phyloP scores from a whole-genome alignment of 1,140 invertebrate species.

The Trichogramma pretiosum region DNA sequence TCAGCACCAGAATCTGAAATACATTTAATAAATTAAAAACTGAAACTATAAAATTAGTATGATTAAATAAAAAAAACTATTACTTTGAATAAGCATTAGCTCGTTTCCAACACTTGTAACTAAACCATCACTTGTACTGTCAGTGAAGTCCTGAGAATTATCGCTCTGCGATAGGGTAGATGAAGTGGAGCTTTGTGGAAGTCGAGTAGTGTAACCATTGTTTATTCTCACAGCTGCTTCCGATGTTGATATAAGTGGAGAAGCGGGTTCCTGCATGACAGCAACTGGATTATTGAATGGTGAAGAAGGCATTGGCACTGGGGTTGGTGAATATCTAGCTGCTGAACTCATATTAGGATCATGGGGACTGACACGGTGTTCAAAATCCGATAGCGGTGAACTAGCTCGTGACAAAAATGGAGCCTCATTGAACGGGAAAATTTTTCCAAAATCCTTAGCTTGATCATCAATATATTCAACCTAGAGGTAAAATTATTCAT shows the following conservation, averaged over 20 bases:
- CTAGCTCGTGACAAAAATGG: slow-evolving; percentile 40
- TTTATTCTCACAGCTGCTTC: slow-evolving; percentile 28
- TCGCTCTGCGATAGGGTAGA: slow-evolving; percentile 29
- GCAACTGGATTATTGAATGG: slow-evolving; percentile 48
- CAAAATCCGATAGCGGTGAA: slow-evolving; percentile 46
- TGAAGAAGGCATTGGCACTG: slow-evolving; percentile 39
- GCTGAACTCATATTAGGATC: slow-evolving; percentile 54
- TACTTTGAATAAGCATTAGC: slow-evolving; percentile 42
- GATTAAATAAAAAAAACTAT: background rate
- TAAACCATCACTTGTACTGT: slow-evolving; percentile 29
- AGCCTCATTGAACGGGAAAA: slow-evolving; percentile 41
- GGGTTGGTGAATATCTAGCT: slow-evolving; percentile 49
- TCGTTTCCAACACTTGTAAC: slow-evolving; percentile 38
- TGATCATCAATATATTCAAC: slow-evolving; percentile 50
- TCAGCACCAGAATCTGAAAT: slow-evolving; percentile 30
- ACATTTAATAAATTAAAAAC: background rate
- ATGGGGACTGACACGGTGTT: slow-evolving; percentile 48
- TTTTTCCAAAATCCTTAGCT: slow-evolving; percentile 37
- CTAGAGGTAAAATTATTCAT: slow-evolving; percentile 29
- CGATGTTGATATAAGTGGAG: slow-evolving; percentile 34
- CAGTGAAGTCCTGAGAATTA: slow-evolving; percentile 33
- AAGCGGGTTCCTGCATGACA: slow-evolving; percentile 40
- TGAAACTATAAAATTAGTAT: background rate
- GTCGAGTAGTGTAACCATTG: slow-evolving; percentile 35
- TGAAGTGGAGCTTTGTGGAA: slow-evolving; percentile 27